These are phyloP conservation scores for Montipora cactus DNA, from an alignment of 64 coral and sea anemone genomes.

Conservation along the genomic window DNA sequence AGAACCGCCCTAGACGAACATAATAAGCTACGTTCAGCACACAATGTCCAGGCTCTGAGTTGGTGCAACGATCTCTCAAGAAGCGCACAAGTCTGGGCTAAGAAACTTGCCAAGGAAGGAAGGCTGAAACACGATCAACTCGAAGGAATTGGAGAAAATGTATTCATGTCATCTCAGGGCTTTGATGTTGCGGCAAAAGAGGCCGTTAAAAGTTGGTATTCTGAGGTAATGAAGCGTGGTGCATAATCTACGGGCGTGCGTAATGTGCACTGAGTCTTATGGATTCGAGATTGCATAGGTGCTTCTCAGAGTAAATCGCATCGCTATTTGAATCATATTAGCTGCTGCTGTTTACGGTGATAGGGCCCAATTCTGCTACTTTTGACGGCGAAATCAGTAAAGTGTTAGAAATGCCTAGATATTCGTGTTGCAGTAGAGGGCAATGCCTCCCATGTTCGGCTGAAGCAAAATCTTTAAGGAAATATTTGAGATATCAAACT, in stretches of 20 bases:
- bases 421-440: too few relatives aligned
- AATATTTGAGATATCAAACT: too few relatives aligned
- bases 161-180: conserved; percentile 61
- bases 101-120: conserved; percentile 72
- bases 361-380: too few relatives aligned
- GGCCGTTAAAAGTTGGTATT: conserved; percentile 82
- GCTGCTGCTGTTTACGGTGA: too few relatives aligned
- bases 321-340: too few relatives aligned
- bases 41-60: conserved; percentile 58
- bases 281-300: too few relatives aligned
- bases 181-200: conserved; percentile 73
- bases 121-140: conserved; percentile 62
- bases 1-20: conserved; percentile 67
- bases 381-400: too few relatives aligned
- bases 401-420: too few relatives aligned
- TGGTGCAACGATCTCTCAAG: conserved; percentile 77
- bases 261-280: too few relatives aligned
- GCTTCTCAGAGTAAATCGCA: too few relatives aligned
- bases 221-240: conserved; percentile 60
- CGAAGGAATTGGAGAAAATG: conserved; percentile 72
- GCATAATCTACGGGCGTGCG: background rate
- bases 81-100: conserved; percentile 73
- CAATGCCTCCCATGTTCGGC: too few relatives aligned
- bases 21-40: conserved; percentile 62
- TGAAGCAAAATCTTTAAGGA: too few relatives aligned